Base-by-base conservation (phyloP, 37 sponge, comb jelly and placozoan genomes). In the Chondrosia reniformis region DNA sequence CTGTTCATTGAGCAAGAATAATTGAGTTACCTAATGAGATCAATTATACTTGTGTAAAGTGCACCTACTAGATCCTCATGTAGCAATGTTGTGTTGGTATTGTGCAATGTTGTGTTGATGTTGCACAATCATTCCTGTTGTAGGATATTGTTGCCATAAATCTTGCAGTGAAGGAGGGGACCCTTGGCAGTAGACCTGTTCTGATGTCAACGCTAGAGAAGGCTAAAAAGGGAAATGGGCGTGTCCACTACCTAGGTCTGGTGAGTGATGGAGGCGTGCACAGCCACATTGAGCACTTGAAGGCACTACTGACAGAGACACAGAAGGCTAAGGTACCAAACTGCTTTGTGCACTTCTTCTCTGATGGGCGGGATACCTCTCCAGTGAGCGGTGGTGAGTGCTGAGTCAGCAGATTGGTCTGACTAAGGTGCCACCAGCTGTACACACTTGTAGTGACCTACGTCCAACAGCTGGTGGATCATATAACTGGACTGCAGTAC, bases 211-310 rank as follows among this genome's bases (percentile, higher is more conserved):
- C 95, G 0, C 86, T 95, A 46, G 66, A 79, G 15, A 55, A 24
- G 6, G 89, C 81, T 1, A 95, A 91, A 85, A 75, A 63, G 5
- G 83, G 83, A 27, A 83, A 64, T 74, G 95, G 95, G 8, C 85
- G 95, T 17, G 46, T 95, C 19, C 95, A 95, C 69, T 80, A 88
- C 78, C 64, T 95, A 28, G 95, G 95, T 0, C 77, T 95, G 74
- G 95, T 95, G 37, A 94, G 95, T 69, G 95, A 97, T 83, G 97
- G 97, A 32, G 97, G 97, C 3, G 97, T 97, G 4, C 97, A 97
- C 79, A 88, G 92, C 61, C 97, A 97, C 64, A 97, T 97, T 22
- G 59, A 81, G 31, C 97, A 97, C 76, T 72, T 89, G 63, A 77
- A 86, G 72, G 90, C 89, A 33, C 84, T 97, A 19, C 78, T 97